Conservation (phyloP, 2,113 vertebrate species). For the Chaetodon auriga region DNA sequence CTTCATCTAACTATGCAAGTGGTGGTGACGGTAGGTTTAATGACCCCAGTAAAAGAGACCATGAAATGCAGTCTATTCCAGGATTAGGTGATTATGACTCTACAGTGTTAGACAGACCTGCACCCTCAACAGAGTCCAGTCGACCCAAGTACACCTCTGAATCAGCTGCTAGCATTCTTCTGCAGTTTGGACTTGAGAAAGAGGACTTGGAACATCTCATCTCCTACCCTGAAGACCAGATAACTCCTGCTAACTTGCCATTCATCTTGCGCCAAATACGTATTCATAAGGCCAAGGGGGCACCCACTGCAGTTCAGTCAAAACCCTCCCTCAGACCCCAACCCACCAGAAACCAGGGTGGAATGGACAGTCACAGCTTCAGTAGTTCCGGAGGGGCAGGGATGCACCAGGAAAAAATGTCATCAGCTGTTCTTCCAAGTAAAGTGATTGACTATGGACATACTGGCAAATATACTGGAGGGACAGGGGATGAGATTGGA, state of each 20-base stretch:
- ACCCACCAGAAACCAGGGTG: slow-evolving; percentile 7
- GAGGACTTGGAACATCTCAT: slow-evolving; percentile 94
- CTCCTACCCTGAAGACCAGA: slow-evolving; percentile 92
- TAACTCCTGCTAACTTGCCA: slow-evolving; percentile 94
- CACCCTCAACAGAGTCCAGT: slow-evolving; percentile 42
- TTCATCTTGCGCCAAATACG: slow-evolving; percentile 92
- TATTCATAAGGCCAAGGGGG: slow-evolving; percentile 87
- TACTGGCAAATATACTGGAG: slow-evolving; percentile 88
- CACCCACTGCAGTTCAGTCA: slow-evolving; percentile 46
- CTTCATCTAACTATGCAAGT: slow-evolving; percentile 50
- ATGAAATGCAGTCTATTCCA: slow-evolving; percentile 40
- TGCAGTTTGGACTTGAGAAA: slow-evolving; percentile 92
- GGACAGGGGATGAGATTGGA: slow-evolving; percentile 79
- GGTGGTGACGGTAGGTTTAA: background rate
- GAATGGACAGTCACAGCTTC: background rate
- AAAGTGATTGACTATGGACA: slow-evolving; percentile 97
- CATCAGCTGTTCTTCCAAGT: slow-evolving; percentile 75
- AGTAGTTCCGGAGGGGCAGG: background rate
- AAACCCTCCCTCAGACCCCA: slow-evolving; percentile 31
- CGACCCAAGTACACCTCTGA: slow-evolving; percentile 88
- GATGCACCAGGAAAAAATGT: background rate
- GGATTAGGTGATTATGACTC: slow-evolving; percentile 59
- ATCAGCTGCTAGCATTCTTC: slow-evolving; percentile 92
- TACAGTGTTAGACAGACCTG: background rate
- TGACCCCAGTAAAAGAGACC: slow-evolving; percentile 2